Base-by-base conservation (phyloP, 2,113 vertebrate genomes). In the Erinaceus europaeus region DNA sequence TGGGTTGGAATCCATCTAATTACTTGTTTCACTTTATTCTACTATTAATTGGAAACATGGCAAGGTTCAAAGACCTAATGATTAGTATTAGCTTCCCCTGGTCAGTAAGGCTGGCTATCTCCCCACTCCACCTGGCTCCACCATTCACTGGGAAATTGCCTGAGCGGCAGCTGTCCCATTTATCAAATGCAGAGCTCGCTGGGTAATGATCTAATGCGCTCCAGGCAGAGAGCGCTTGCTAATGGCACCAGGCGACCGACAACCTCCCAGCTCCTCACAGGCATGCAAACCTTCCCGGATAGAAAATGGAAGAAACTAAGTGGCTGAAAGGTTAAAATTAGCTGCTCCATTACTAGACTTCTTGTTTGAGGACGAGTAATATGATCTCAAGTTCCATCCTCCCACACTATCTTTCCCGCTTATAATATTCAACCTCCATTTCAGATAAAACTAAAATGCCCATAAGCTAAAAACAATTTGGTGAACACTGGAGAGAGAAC, bases 41-140 rank as follows among this genome's bases (percentile, higher is more conserved):
- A 50, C 61, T 36, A 88, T 96, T 94, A 44, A 90, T 82, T 81
- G 90, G 55, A 81, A 59, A 67, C 69, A 87, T 32, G 86, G 86
- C 12, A 94, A 91, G 93, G 91, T 96, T 95, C 96, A 94, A 91
- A 84, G 94, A 91, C 91, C 94, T 93, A 90, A 85, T 48, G 94
- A 94, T 85, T 4, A 89, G 86, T 83, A 90, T 87, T 83, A 93
- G 84, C 87, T 61, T 72, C 50, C 80, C 73, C 89, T 10, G 55
- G 32, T 14, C 76, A 27, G 68, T 7, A 64, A 94, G 86, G 89
- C 77, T 81, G 12, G 80, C 86, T 94, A 94, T 96, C 95, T 95
- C 3, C 59, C 62, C 29, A 48, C 69, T 71, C 90, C 94, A 96
- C 94, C 95, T 92, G 96, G 73, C 95, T 88, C 64, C 74, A 91